phyloP scores from a whole-genome alignment of 1,140 invertebrate genomes.

The Diabrotica virgifera region DNA sequence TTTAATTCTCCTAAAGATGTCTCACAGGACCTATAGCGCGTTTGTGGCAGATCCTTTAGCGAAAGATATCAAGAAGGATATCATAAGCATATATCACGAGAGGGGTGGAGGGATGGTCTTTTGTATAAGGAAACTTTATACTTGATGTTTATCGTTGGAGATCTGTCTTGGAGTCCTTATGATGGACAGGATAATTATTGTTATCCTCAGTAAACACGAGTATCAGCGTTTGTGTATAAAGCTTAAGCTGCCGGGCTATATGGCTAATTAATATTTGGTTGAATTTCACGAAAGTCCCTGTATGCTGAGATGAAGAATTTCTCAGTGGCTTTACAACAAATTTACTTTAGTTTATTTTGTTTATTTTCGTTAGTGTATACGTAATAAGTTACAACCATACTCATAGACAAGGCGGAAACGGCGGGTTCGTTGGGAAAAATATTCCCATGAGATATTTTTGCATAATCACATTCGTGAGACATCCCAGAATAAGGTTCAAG shows the following conservation, averaged over 20 bases:
- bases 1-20: constrained; percentile 33
- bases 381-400: no score
- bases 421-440: no score
- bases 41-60: constrained; percentile 24
- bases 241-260: constrained; percentile 1
- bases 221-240: constrained; percentile 11
- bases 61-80: constrained; percentile 15
- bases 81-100: constrained; percentile 31
- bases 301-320: no score
- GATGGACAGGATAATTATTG: constrained; percentile 33
- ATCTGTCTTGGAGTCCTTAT: constrained; percentile 29
- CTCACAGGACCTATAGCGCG: constrained; percentile 33
- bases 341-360: no score
- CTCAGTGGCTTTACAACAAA: no score
- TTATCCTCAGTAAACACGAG: constrained; percentile 14
- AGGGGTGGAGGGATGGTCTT: constrained; percentile 20
- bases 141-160: constrained; percentile 26
- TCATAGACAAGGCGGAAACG: no score
- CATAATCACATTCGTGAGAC: no score
- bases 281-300: no score
- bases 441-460: no score
- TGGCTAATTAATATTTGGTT: not conserved
- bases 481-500: no score
- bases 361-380: no score
- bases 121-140: constrained; percentile 25